These are phyloP conservation scores for Chrysopa pallens DNA, from an alignment of 1,140 invertebrate species.

Conservation along the genomic window DNA sequence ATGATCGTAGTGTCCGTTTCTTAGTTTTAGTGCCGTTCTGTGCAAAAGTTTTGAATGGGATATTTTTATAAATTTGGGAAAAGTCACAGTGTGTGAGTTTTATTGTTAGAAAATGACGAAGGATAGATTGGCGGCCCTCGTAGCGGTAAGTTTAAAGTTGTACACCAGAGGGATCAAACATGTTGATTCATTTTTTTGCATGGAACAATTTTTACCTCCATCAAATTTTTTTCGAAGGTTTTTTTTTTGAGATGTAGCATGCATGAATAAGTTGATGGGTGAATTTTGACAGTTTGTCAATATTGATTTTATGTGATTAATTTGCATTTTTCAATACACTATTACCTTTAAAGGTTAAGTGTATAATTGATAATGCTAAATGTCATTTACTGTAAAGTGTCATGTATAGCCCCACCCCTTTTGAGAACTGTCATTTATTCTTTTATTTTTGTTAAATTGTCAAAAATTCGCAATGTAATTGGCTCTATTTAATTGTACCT, in stretches of 20 bases:
- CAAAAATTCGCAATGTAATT: background rate
- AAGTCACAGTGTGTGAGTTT: conserved; percentile 37
- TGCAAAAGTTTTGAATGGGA: conserved; percentile 59
- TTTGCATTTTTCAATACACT: background rate
- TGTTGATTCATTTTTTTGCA: background rate
- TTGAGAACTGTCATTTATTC: background rate
- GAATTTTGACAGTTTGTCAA: no score
- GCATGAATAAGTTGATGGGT: no score
- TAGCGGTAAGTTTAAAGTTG: conserved; percentile 56
- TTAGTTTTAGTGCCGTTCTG: conserved; percentile 57
- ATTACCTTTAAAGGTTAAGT: background rate
- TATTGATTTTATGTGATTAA: no score
- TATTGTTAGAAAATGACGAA: conserved; percentile 74
- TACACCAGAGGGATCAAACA: background rate
- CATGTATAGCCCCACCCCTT: background rate
- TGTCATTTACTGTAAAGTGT: background rate
- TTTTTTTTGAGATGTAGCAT: no score
- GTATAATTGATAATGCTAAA: background rate
- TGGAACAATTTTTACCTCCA: background rate
- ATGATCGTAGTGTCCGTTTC: conserved; percentile 38
- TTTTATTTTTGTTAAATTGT: background rate
- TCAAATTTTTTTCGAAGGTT: background rate
- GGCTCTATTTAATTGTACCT: no score
- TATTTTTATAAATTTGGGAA: conserved; percentile 43
- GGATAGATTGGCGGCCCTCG: conserved; percentile 91